Conservation (phyloP, 35 echinoderm and acorn worm species). For the Chiridota heheva region DNA sequence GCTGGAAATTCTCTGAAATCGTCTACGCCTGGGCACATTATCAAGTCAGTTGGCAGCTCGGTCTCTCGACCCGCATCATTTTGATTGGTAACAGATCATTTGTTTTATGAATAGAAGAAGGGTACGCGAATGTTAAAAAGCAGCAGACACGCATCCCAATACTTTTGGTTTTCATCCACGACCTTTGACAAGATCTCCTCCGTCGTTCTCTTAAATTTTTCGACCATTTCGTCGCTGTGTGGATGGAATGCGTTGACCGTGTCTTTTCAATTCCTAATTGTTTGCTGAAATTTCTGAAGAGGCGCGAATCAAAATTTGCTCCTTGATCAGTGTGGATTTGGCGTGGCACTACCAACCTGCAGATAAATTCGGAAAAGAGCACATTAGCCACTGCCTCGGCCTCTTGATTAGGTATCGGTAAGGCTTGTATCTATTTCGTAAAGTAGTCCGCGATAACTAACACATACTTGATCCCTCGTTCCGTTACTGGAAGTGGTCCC, state of each 20-base stretch:
- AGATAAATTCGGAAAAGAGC: conserved; percentile 58
- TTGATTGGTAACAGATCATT: conserved; percentile 47
- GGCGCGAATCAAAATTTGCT: conserved; percentile 60
- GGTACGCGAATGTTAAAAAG: conserved; percentile 50
- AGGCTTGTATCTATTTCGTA: conserved; percentile 70
- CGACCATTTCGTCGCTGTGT: conserved; percentile 52
- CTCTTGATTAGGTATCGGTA: conserved; percentile 60
- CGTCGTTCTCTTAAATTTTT: conserved; percentile 65
- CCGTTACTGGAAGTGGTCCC: conserved; percentile 64
- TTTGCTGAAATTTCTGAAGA: conserved; percentile 60
- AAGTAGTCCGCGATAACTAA: conserved; percentile 68
- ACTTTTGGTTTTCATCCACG: conserved; percentile 54
- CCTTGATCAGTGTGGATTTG: conserved; percentile 67
- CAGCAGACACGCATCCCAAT: conserved; percentile 56
- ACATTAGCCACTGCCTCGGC: conserved; percentile 47
- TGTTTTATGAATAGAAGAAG: conserved; percentile 56
- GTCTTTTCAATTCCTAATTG: conserved; percentile 76
- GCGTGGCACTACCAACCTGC: conserved; percentile 44
- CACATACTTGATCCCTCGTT: conserved; percentile 63
- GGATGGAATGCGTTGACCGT: conserved; percentile 53
- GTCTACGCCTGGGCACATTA: too few species aligned
- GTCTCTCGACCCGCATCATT: conserved; percentile 69
- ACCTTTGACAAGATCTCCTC: conserved; percentile 41
- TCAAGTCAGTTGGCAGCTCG: not conserved
- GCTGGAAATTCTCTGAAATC: too few species aligned